A percentile compares a stretch with the other conserved stretches of the same genome.
Evolutionary conservation across 2,888 invertebrate genomes (phyloP).

Genomic region (Esperia sulphurella): DNA sequence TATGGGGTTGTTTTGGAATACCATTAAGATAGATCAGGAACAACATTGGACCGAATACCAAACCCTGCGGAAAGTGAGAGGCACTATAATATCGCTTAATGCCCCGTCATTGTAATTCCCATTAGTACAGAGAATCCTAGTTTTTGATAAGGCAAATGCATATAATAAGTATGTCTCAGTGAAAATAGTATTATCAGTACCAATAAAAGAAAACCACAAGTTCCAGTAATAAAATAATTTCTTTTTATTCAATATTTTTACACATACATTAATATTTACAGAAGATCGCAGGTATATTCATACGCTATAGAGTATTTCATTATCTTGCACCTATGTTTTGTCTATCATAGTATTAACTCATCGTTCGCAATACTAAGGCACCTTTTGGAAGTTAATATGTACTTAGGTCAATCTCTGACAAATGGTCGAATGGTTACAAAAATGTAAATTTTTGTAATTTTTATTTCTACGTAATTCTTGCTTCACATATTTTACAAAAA

Average conservation of each 20-base stretch:
- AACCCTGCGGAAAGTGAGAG: too few relatives aligned
- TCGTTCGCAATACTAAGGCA: slow-evolving; percentile 51
- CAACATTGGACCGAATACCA: too few relatives aligned
- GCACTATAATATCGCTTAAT: too few relatives aligned
- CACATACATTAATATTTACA: slow-evolving; percentile 67
- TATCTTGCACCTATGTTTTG: slow-evolving; percentile 60
- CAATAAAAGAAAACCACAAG: neutral
- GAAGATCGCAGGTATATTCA: slow-evolving; percentile 54
- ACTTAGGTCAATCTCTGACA: slow-evolving; percentile 28
- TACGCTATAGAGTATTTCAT: slow-evolving; percentile 64
- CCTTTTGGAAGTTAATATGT: slow-evolving; percentile 56
- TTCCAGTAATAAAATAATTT: slow-evolving; percentile 74
- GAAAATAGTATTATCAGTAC: too few relatives aligned
- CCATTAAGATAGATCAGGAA: too few relatives aligned
- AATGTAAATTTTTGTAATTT: neutral
- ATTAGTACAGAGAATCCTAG: too few relatives aligned
- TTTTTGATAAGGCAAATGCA: too few relatives aligned
- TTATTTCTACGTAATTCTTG: too few relatives aligned
- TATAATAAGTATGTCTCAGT: too few relatives aligned
- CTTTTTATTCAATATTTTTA: slow-evolving; percentile 66
- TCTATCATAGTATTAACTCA: neutral
- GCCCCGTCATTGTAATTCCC: too few relatives aligned
- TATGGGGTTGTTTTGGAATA: too few relatives aligned
- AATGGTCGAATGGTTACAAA: slow-evolving; percentile 30
- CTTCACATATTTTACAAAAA: too few relatives aligned